Evolutionary conservation across 64 coral and sea anemone genomes (phyloP), one percentile per base, ranked within the genome.

Genomic region (Montipora sp.): DNA sequence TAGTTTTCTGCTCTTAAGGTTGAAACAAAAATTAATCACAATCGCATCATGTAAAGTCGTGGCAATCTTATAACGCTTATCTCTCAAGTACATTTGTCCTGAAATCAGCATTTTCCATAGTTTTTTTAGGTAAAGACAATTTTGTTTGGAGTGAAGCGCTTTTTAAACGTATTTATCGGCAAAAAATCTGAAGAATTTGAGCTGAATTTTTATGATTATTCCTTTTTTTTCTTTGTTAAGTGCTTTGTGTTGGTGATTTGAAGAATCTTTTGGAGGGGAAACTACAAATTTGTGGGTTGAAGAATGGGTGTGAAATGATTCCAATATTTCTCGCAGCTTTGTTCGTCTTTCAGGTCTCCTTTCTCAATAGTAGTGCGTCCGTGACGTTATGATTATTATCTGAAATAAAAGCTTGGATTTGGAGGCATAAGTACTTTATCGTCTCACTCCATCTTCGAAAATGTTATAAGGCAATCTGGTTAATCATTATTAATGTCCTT

Each of bases 381-480:
- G 47, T 85, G 63, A 21, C 46, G 82, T 70, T 85, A 70, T 51
- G 63, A 67, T 71, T 59, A 85, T 72, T 85, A 85, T 72, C 61
- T 13, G 3, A 47, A 12, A 61, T 57, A 57, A 57, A 57, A 57
- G 6, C 53, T 57, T 57, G 53, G 53, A 57, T 57, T 57, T 49
- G 61, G 46, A 72, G 49, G 61, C 23, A 50, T 21, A 20, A 85
- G 65, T 47, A 9, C 68, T 71, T 85, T 85, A 85, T 85, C 82
- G 47, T 15, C 6, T 85, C 66, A 8, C n/a, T 85, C 65, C 82
- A 72, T 85, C 65, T 85, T 71, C 22, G 45, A 15, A 72, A 65
- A 63, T 85, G 75, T 84, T 71, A 71, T 49, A 85, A 85, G 19
- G 82, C 63, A 71, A 85, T 85, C 68, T 85, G 66, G 82, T 85